Percentiles rank a stretch among this genome's conserved stretches.
Evolutionary conservation across 2,797 vertebrate species (phyloP).

Genomic region (Pipistrellus kuhlii): DNA sequence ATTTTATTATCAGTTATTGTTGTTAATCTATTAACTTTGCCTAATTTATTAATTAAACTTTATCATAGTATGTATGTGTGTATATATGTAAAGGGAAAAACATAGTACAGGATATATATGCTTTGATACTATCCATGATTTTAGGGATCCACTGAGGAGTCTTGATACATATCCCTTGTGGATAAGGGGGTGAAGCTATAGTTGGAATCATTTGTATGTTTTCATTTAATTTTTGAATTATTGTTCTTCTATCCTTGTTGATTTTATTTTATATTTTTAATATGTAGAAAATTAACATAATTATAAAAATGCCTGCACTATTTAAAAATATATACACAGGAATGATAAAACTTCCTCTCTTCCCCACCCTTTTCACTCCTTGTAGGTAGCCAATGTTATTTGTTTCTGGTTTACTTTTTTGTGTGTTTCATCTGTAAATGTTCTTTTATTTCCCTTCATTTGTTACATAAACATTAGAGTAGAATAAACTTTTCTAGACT

Average conservation of each 20-base stretch:
- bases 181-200: background rate
- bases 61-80: background rate
- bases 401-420: background rate
- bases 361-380: background rate
- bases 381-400: background rate
- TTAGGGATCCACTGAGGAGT: background rate
- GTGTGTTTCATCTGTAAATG: background rate
- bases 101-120: background rate
- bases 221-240: background rate
- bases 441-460: background rate
- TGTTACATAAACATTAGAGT: background rate
- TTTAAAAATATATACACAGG: background rate
- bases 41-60: background rate
- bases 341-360: background rate
- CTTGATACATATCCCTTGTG: background rate
- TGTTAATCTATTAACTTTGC: background rate
- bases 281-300: background rate
- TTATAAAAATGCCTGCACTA: background rate
- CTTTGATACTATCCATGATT: background rate
- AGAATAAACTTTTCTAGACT: background rate
- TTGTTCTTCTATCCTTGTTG: background rate
- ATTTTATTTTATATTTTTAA: background rate
- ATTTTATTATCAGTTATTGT: background rate
- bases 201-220: background rate
- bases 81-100: background rate